A percentile compares a stretch with the other conserved stretches of the same genome.
These are phyloP conservation scores for Cephus rjabovi DNA, from an alignment of 2,888 invertebrate species.

Conservation along the genomic window DNA sequence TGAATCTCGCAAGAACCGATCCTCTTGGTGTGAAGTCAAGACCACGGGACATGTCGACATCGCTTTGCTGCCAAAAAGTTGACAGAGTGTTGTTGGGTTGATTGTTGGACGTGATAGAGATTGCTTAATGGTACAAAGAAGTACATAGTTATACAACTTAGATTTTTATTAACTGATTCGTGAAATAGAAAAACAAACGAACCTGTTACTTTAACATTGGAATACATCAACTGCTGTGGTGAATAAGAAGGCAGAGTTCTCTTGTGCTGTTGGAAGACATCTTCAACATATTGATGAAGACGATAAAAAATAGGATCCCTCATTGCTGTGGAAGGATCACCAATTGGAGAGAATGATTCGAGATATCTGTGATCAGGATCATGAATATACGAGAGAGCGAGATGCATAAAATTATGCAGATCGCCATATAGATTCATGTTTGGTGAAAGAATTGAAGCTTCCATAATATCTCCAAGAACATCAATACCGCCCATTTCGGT, in stretches of 20 bases:
- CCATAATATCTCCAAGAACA: slow-evolving; percentile 56
- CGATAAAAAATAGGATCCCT: slow-evolving; percentile 62
- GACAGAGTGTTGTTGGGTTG: slow-evolving; percentile 69
- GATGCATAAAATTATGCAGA: slow-evolving; percentile 58
- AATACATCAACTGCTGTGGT: slow-evolving; percentile 70
- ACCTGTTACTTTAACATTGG: slow-evolving; percentile 71
- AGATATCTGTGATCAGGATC: slow-evolving; percentile 54
- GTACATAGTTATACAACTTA: slow-evolving; percentile 69
- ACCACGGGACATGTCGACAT: slow-evolving; percentile 78
- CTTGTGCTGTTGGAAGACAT: slow-evolving; percentile 69
- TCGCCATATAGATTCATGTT: slow-evolving; percentile 46
- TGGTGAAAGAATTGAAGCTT: slow-evolving; percentile 42
- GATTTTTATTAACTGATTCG: not conserved
- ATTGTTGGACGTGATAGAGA: slow-evolving; percentile 55
- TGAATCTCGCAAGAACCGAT: slow-evolving; percentile 76
- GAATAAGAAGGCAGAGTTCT: slow-evolving; percentile 74
- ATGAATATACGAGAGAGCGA: slow-evolving; percentile 47
- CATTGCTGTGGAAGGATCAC: slow-evolving; percentile 57
- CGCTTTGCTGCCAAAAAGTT: slow-evolving; percentile 82
- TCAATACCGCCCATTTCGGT: slow-evolving; percentile 55
- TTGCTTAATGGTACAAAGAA: slow-evolving; percentile 73
- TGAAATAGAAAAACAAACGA: not conserved
- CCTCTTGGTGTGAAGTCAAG: slow-evolving; percentile 82
- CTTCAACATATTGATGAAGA: slow-evolving; percentile 59
- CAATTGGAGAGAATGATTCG: slow-evolving; percentile 51